These are phyloP conservation scores for Palythoa caribaeorum DNA, from an alignment of 92 coral and sea anemone genomes.

Conservation along the genomic window DNA sequence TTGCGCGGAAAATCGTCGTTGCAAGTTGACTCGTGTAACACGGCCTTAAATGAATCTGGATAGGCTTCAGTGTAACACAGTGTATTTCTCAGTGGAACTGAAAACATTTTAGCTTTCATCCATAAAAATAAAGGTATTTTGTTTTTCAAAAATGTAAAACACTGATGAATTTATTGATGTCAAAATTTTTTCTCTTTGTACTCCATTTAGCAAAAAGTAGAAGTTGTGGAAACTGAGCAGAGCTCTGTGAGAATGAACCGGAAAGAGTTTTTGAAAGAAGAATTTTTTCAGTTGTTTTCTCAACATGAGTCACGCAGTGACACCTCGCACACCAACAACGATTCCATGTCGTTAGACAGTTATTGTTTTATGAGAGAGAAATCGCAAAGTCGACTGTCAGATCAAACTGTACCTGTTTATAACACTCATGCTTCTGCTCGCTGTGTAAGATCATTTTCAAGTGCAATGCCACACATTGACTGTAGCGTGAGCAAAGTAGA, in stretches of 20 bases:
- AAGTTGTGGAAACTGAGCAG: not conserved
- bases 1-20: too few relatives aligned
- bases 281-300: constrained; percentile 27
- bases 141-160: not conserved
- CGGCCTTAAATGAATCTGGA: too few relatives aligned
- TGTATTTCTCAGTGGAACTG: too few relatives aligned
- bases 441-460: not conserved
- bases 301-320: not conserved
- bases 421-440: not conserved
- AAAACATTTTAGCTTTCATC: not conserved
- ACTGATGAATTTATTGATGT: not conserved
- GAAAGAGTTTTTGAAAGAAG: not conserved
- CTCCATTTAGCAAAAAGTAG: constrained; percentile 3
- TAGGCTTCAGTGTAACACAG: too few relatives aligned
- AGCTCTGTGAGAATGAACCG: not conserved
- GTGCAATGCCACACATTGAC: too few relatives aligned
- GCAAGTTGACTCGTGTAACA: too few relatives aligned
- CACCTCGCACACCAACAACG: not conserved
- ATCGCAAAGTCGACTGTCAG: not conserved
- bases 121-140: not conserved
- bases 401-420: constrained; percentile 22
- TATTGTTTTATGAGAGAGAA: not conserved
- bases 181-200: not conserved
- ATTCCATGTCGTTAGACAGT: not conserved
- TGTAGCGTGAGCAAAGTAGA: not conserved